Percentiles rank a stretch among this genome's conserved stretches.
These are phyloP conservation scores for Drosophila quadrilineata DNA, from an alignment of 1,140 invertebrate species.

Conservation along the genomic window DNA sequence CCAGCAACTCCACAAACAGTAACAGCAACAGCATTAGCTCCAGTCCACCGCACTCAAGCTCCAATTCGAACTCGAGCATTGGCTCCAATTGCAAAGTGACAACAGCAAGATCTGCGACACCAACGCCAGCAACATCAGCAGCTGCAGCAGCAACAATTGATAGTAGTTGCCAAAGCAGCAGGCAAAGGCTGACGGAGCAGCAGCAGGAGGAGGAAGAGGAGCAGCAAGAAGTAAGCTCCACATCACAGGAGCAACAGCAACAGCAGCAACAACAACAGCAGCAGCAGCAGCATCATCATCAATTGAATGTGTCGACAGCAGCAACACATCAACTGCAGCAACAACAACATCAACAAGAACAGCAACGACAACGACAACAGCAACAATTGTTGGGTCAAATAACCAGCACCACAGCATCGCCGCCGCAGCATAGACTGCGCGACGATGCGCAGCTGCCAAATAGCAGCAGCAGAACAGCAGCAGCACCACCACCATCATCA, in stretches of 20 bases:
- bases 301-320: slow-evolving; percentile 56
- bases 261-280: slow-evolving; percentile 29
- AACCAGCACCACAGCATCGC: slow-evolving; percentile 73
- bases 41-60: slow-evolving; percentile 31
- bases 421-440: slow-evolving; percentile 51
- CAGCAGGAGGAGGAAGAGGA: slow-evolving; percentile 47
- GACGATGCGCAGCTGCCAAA: slow-evolving; percentile 46
- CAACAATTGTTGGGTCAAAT: slow-evolving; percentile 50
- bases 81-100: slow-evolving; percentile 30
- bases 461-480: slow-evolving; percentile 24
- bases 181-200: slow-evolving; percentile 15
- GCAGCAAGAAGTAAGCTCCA: slow-evolving; percentile 55
- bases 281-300: slow-evolving; percentile 30
- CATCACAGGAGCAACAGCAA: slow-evolving; percentile 48
- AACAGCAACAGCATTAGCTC: slow-evolving; percentile 21
- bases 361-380: slow-evolving; percentile 24
- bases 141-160: slow-evolving; percentile 5
- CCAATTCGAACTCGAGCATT: slow-evolving; percentile 35
- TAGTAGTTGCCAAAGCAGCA: slow-evolving; percentile 21
- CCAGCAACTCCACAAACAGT: slow-evolving; percentile 15
- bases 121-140: slow-evolving; percentile 21
- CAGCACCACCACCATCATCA: slow-evolving; percentile 28
- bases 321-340: slow-evolving; percentile 28
- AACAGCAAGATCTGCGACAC: slow-evolving; percentile 15
- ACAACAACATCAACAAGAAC: slow-evolving; percentile 22